Evolutionary conservation across 2,113 vertebrate species (phyloP).

Genomic region (Spermophilus dauricus): DNA sequence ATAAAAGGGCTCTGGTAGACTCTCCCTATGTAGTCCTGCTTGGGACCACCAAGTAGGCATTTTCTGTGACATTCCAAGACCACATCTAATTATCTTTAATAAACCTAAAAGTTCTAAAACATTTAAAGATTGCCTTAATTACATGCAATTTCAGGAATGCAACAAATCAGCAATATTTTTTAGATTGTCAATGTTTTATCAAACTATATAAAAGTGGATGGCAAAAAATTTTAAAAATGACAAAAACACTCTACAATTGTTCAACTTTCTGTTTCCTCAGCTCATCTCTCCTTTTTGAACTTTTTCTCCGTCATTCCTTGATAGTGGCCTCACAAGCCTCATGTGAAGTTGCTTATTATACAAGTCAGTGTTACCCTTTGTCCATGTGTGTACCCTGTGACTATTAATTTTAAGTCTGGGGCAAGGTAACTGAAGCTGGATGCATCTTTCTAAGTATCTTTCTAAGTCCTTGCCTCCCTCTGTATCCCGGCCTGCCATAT

Average conservation of each 20-base stretch:
- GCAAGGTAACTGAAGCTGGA: not conserved
- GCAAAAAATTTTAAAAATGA: not conserved
- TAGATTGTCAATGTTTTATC: not conserved
- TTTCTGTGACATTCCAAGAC: not conserved
- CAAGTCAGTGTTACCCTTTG: not conserved
- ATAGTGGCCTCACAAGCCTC: not conserved
- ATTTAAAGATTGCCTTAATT: not conserved
- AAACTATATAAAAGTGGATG: not conserved
- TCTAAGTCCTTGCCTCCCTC: not conserved
- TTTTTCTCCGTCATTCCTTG: not conserved
- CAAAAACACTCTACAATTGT: no score
- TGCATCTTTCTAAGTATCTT: not conserved
- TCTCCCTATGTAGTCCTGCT: not conserved
- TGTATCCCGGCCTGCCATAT: accelerated
- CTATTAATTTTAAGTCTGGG: not conserved
- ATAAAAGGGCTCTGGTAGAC: not conserved
- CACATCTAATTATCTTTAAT: not conserved
- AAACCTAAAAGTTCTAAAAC: not conserved
- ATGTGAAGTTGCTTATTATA: not conserved
- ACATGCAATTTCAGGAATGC: not conserved
- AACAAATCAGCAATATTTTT: not conserved
- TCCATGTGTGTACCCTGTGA: not conserved
- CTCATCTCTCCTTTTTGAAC: not conserved
- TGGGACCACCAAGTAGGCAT: accelerated
- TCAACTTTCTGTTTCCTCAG: not conserved